Percentiles rank a stretch among this genome's conserved stretches.
phyloP scores from a whole-genome alignment of 2,113 vertebrate genomes.

The Sinocyclocheilus rhinocerous region DNA sequence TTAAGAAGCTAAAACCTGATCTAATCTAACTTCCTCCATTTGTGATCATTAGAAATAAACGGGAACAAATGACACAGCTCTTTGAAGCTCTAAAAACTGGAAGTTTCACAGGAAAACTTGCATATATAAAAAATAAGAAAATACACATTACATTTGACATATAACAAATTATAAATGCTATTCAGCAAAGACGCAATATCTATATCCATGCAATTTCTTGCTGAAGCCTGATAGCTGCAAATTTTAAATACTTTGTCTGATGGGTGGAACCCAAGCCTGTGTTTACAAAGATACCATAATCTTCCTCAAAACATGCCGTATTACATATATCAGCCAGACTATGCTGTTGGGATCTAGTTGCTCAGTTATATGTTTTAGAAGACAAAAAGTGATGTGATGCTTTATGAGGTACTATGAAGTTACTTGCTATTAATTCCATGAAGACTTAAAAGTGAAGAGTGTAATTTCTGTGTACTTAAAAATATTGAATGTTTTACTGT shows the following conservation, averaged over 20 bases:
- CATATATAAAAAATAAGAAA: too few species aligned
- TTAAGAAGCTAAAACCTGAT: neutral
- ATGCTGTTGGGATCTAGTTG: neutral
- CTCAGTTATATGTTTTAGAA: neutral
- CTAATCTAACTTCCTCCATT: slow-evolving; percentile 5
- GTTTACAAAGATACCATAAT: slow-evolving; percentile 66
- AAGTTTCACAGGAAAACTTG: neutral
- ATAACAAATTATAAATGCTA: too few species aligned
- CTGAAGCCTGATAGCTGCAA: neutral
- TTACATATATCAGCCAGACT: slow-evolving; percentile 5
- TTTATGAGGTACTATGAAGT: too few species aligned
- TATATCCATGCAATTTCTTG: neutral
- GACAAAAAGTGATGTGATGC: neutral
- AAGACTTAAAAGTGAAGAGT: too few species aligned
- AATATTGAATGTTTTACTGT: neutral
- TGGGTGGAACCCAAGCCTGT: slow-evolving; percentile 50
- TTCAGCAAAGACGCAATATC: neutral
- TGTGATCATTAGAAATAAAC: neutral
- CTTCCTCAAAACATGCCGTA: slow-evolving; percentile 33
- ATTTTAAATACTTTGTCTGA: slow-evolving; percentile 8
- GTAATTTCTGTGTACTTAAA: too few species aligned
- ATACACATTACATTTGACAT: too few species aligned
- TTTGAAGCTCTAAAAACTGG: neutral
- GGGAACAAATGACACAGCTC: neutral
- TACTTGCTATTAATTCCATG: too few species aligned